A percentile compares a stretch with the other conserved stretches of the same genome.
phyloP scores from a whole-genome alignment of 2,113 vertebrate genomes.

The Probosciger aterrimus region DNA sequence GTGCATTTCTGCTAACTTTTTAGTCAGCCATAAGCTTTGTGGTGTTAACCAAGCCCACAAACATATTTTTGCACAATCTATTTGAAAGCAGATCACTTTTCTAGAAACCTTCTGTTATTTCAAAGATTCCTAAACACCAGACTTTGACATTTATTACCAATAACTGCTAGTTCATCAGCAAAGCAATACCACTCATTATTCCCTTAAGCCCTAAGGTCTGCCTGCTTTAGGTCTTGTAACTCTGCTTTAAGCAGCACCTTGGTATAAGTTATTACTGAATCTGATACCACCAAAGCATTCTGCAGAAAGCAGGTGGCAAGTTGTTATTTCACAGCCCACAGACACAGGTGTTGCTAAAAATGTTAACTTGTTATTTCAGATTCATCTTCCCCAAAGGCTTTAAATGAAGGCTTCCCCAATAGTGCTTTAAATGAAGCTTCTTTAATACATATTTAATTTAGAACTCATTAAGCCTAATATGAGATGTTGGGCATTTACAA shows the following conservation, averaged over 20 bases:
- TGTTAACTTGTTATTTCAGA: slow-evolving; percentile 13
- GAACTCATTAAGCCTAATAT: background rate
- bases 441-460: slow-evolving; percentile 28
- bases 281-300: background rate
- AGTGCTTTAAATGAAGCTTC: slow-evolving; percentile 7
- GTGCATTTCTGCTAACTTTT: background rate
- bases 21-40: background rate
- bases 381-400: background rate
- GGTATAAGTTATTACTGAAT: background rate
- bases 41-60: background rate
- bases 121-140: background rate
- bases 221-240: background rate
- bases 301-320: slow-evolving; percentile 24
- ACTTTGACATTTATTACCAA: background rate
- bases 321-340: slow-evolving; percentile 37
- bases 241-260: background rate
- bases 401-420: no score
- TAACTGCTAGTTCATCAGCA: background rate
- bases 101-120: background rate
- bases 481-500: background rate
- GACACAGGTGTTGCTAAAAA: slow-evolving; percentile 39
- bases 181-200: background rate
- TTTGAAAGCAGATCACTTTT: background rate
- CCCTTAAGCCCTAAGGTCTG: background rate
- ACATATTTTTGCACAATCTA: background rate